A percentile compares a stretch with the other conserved stretches of the same genome.
Evolutionary conservation across 1,140 invertebrate genomes (phyloP).

Genomic region (Leptinotarsa defecta): DNA sequence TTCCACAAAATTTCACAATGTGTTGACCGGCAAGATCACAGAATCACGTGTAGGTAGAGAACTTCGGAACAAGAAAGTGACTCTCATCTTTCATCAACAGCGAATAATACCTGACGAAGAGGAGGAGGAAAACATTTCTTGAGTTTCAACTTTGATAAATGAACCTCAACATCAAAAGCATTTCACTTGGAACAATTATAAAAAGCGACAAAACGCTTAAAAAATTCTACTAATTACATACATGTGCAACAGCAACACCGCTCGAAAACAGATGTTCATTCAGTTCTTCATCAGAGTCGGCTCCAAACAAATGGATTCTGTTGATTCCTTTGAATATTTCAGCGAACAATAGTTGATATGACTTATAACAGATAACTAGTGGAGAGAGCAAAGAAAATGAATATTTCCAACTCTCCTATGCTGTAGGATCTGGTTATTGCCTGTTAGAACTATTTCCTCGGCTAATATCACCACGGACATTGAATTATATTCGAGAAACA

Average conservation of each 20-base stretch:
- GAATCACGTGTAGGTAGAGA: too few relatives aligned
- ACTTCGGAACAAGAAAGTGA: not conserved
- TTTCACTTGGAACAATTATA: conserved; percentile 21
- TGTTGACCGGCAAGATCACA: too few relatives aligned
- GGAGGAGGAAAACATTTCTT: not conserved
- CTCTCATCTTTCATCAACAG: not conserved
- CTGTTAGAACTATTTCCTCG: too few relatives aligned
- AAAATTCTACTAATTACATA: conserved; percentile 33
- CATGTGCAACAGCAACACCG: conserved; percentile 28
- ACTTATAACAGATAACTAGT: too few relatives aligned
- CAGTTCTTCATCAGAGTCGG: not conserved
- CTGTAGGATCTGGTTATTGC: too few relatives aligned
- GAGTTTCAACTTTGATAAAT: conserved; percentile 17
- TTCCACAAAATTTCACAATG: too few relatives aligned
- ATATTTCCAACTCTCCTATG: too few relatives aligned
- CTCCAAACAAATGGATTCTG: not conserved
- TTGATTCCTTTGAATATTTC: too few relatives aligned
- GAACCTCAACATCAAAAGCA: conserved; percentile 23
- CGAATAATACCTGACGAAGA: not conserved
- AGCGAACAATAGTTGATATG: accelerated
- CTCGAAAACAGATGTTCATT: conserved; percentile 27
- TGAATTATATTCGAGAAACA: too few relatives aligned
- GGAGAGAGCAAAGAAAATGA: too few relatives aligned
- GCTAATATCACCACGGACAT: too few relatives aligned
- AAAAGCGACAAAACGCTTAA: conserved; percentile 32